Evolutionary conservation across 1,140 invertebrate species (phyloP), one percentile per base, ranked within the genome.

Genomic region (Drosophila kepulauana): DNA sequence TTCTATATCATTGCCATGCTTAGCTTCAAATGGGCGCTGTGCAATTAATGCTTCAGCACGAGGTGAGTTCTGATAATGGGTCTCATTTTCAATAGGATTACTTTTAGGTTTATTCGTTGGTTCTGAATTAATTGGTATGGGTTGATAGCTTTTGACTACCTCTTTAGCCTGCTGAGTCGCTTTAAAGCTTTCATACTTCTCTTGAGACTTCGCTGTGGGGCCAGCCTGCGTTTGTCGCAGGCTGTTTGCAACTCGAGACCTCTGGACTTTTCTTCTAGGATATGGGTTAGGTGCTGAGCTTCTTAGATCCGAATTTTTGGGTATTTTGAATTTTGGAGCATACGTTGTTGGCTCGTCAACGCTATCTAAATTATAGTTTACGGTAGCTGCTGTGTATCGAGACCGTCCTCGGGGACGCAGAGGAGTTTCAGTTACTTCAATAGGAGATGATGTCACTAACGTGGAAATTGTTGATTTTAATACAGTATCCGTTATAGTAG

Each of bases 271-370:
- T 5, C 91, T 69, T 51, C 87, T 74, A 0, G 56, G 10, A 56
- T 71, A 48, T 16, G 43, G 16, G 48, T 20, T 58, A 5, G 65
- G 6, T 8, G 41, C 20, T 20, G 68, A n/a, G 16, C 49, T 75
- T 8, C 25, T 65, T 5, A 49, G 5, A 13, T 76, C 71, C 46
- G 49, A 61, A 8, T 61, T 68, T 30, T 38, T 65, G 1, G 62
- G 28, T n/a, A 75, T 15, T 25, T 76, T 88, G 0, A 82, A 57
- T 28, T 79, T 89, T 1, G 92, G 92, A 0, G 92, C 78, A 82
- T 91, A 92, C 0, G 92, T 92, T 10, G 91, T 92, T 13, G 92
- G 75, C 51, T 91, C 91, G 20, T 92, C 90, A 10, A 62, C 10
- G 6, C 33, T 66, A 6, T 91, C 79, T 5, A 79, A 45, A 54